Evolutionary conservation across 1,140 invertebrate species (phyloP), one percentile per base, ranked within the genome.

Genomic region (Camponotus vicinus): DNA sequence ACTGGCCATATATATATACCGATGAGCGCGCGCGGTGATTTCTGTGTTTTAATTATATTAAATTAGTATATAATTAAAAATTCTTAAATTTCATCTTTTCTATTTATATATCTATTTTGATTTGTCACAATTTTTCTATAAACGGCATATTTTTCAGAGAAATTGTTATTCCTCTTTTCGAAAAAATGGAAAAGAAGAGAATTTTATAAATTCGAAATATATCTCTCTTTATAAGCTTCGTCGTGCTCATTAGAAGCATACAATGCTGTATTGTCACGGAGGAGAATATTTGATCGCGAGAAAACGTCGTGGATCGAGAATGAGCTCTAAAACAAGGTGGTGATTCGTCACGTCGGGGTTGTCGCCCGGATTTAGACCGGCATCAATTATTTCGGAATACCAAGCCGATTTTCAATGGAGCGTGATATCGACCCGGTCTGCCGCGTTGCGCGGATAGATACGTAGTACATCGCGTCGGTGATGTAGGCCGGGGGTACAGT

Each of bases 321-420:
- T 63, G 78, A 86, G 57, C 85, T 82, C 21, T 64, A 52, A 86
- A 86, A 85, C 73, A 77, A 85, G 75, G 59, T 34, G 82, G 82
- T 75, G 79, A 83, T 83, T 83, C 79, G 69, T 73, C 79, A 83
- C 61, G 79, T 83, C 69, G 61, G 76, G 40, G 40, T 75, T 85
- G 76, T 80, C 77, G 37, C 63, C 61, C 64, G 76, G 77, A 85
- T 83, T 83, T 71, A 83, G 78, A 86, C 55, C 64, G 77, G 64
- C 76, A 86, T 86, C 85, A 82, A 86, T 89, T 89, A 61, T 75
- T 71, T 64, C 63, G 66, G 52, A 40, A 87, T 89, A 71, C 78
- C 77, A 75, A 83, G 73, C 63, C 84, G 59, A 86, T 89, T 78
- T 85, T 82, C 83, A 77, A 82, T 77, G 82, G 76, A 83, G 79